phyloP scores from a whole-genome alignment of 2,797 vertebrate species.

The Oreochromis mossambicus region DNA sequence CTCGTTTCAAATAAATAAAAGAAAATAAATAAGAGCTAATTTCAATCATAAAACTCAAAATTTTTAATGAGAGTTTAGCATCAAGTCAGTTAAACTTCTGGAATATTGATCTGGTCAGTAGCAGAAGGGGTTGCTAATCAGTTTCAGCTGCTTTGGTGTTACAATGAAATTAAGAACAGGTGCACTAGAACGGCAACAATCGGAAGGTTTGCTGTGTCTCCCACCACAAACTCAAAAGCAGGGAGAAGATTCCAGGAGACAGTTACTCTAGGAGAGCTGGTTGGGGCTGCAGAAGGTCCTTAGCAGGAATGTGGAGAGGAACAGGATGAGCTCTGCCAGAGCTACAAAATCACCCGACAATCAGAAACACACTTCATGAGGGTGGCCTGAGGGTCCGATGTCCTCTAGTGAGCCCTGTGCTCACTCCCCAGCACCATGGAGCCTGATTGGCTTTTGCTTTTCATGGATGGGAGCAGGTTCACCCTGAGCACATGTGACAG shows the following conservation, averaged over 20 bases:
- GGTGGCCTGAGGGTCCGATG: not conserved
- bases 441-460: not conserved
- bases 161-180: not conserved
- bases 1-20: fast-evolving
- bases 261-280: not conserved
- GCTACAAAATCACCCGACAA: not conserved
- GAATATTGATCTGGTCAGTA: not conserved
- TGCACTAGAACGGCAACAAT: not conserved
- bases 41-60: not conserved
- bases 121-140: not conserved
- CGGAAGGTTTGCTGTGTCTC: not conserved
- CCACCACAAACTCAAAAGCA: not conserved
- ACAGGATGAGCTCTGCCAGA: not conserved
- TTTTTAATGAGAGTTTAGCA: not conserved
- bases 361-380: not conserved
- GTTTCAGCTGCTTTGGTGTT: not conserved
- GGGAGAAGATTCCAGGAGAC: not conserved
- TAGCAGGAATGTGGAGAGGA: not conserved
- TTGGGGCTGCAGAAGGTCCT: not conserved
- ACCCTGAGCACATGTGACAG: not conserved
- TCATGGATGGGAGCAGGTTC: not conserved
- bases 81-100: not conserved
- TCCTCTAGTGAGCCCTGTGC: not conserved
- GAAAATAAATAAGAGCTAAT: not conserved
- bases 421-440: not conserved